Percentiles rank a stretch among this genome's conserved stretches.
Evolutionary conservation across 2,113 vertebrate genomes (phyloP).

Genomic region (Cyanistes caeruleus): DNA sequence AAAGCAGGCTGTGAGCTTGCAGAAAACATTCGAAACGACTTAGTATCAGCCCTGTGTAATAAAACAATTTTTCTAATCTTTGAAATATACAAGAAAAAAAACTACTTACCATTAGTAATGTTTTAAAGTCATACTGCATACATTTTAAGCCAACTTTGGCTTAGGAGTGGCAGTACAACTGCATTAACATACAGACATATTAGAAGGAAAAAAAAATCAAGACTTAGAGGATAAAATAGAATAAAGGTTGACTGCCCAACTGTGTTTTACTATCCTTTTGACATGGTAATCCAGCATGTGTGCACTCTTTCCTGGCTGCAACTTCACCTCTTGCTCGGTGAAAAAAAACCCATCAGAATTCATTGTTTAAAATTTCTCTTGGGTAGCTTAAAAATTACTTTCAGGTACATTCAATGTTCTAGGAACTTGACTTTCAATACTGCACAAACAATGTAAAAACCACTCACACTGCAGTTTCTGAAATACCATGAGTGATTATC

Average conservation of each 20-base stretch:
- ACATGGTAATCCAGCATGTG: neutral
- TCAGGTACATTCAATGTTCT: neutral
- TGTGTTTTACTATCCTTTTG: neutral
- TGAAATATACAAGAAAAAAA: neutral
- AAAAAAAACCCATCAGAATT: neutral
- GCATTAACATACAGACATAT: neutral
- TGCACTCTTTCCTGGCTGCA: neutral
- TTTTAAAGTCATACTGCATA: neutral
- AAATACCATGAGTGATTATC: slow-evolving; percentile 50
- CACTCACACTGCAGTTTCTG: slow-evolving; percentile 22
- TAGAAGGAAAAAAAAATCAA: neutral
- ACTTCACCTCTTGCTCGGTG: neutral
- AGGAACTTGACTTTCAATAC: neutral
- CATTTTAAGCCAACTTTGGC: neutral
- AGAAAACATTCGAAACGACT: neutral
- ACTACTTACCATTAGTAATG: neutral
- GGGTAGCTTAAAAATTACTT: neutral
- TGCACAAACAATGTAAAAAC: neutral
- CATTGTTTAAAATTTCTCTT: neutral
- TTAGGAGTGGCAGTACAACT: neutral
- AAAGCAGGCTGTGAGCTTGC: neutral
- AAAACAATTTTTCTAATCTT: neutral
- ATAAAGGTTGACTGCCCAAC: neutral
- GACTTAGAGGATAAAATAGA: neutral
- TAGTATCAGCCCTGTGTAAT: neutral